Percentiles rank a stretch among this genome's conserved stretches.
Conservation (phyloP, 2,113 vertebrate genomes). For the Hystrix cristata region DNA sequence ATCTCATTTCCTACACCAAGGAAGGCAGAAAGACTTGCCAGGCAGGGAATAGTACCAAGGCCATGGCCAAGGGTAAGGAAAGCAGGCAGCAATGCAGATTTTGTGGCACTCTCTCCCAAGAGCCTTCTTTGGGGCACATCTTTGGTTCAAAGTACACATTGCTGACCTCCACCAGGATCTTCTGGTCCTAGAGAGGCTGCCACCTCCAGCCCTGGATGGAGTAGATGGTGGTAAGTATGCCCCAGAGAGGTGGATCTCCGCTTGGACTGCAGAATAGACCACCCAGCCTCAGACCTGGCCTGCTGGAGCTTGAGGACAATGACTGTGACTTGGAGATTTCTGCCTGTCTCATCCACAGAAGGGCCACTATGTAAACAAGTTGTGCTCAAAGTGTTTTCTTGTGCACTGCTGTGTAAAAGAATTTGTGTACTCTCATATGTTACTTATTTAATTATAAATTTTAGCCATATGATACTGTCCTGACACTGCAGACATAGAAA, state of each 20-base stretch:
- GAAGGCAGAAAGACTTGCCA: background rate
- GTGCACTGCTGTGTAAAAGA: background rate
- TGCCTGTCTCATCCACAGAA: background rate
- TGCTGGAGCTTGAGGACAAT: background rate
- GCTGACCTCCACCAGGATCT: background rate
- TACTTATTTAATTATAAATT: conserved; percentile 15
- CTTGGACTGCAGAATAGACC: background rate
- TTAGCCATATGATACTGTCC: background rate
- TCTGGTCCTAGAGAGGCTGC: background rate
- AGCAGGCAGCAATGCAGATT: background rate
- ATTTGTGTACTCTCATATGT: background rate
- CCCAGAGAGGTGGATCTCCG: background rate
- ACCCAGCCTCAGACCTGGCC: background rate
- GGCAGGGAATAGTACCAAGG: background rate
- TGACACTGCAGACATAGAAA: background rate
- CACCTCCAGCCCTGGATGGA: background rate
- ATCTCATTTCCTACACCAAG: background rate
- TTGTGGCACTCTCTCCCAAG: background rate
- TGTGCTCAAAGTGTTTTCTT: background rate
- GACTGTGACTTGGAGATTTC: background rate
- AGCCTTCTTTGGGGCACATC: background rate
- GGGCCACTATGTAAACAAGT: background rate
- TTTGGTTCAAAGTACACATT: background rate
- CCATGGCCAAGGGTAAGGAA: background rate
- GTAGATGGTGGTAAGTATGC: background rate